Evolutionary conservation across 2,797 vertebrate species (phyloP).

Genomic region (Bucorvus abyssinicus): DNA sequence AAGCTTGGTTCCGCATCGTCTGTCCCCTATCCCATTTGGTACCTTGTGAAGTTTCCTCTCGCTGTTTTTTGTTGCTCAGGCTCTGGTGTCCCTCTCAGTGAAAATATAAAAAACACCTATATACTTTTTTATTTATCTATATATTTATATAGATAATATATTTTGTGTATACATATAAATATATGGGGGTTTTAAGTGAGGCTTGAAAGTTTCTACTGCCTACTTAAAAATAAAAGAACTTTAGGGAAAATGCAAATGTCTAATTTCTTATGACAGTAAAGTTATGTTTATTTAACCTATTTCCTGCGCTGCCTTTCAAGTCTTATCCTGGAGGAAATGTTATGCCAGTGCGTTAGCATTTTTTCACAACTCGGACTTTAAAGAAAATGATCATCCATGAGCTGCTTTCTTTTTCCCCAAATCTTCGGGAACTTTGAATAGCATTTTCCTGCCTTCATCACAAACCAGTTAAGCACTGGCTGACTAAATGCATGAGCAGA

Average conservation of each 20-base stretch:
- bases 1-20: neutral
- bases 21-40: neutral
- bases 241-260: neutral
- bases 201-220: neutral
- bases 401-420: neutral
- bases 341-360: neutral
- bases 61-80: neutral
- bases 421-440: constrained; percentile 33
- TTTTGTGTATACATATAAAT: neutral
- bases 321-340: constrained; percentile 23
- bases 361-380: constrained; percentile 41
- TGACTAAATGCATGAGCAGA: constrained; percentile 21
- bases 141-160: too few relatives aligned
- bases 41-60: neutral
- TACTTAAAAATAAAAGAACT: neutral
- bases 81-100: neutral
- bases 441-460: neutral
- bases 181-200: neutral
- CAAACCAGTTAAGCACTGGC: neutral
- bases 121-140: neutral
- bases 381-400: constrained; percentile 2
- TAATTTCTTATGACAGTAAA: neutral
- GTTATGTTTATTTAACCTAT: constrained; percentile 51
- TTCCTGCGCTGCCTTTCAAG: constrained; percentile 25
- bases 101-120: neutral